Base-by-base conservation (phyloP, 2,888 invertebrate genomes). In the Eupeodes luniger region DNA sequence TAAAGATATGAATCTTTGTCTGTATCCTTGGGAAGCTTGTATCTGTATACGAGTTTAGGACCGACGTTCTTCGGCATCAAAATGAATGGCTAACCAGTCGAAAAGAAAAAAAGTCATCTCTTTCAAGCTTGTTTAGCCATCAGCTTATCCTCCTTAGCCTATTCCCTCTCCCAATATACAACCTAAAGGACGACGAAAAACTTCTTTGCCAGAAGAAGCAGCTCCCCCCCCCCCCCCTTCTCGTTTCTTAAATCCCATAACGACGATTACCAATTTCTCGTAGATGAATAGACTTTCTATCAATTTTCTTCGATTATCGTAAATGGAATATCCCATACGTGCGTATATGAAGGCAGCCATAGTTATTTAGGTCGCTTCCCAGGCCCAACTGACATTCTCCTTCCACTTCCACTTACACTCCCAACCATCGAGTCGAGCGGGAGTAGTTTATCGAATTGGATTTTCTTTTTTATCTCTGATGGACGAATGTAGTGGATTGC, bases 221-320 rank as follows among this genome's bases (percentile, higher is more conserved):
- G n/a, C n/a, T n/a, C n/a, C n/a, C n/a, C n/a, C n/a, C n/a, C n/a
- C n/a, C n/a, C n/a, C n/a, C 1, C 44, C 6, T 14, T 16, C 75
- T 53, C 64, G 55, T 7, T 72, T 57, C 47, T 34, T 34, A 10
- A 53, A 36, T 61, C 61, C n/a, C 70, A 61, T 57, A 49, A 69
- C 59, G 78, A 69, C 82, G 86, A 86, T 82, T 86, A 82, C 85
- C 85, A 62, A 74, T 88, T 84, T 81, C 79, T 89, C 72, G 64
- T 89, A 82, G 85, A 85, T 89, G 85, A 82, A 89, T 85, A 85
- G 89, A 85, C 85, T 85, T 89, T 89, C 81, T 84, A 85, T 85
- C 85, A 85, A 89, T 85, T 85, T 89, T 79, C 85, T 81, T 81
- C 89, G 89, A 89, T 89, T 89, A 85, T 85, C 85, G 89, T 85